Evolutionary conservation across 2,888 invertebrate genomes (phyloP).

Genomic region (Zhengitettix transpicula): DNA sequence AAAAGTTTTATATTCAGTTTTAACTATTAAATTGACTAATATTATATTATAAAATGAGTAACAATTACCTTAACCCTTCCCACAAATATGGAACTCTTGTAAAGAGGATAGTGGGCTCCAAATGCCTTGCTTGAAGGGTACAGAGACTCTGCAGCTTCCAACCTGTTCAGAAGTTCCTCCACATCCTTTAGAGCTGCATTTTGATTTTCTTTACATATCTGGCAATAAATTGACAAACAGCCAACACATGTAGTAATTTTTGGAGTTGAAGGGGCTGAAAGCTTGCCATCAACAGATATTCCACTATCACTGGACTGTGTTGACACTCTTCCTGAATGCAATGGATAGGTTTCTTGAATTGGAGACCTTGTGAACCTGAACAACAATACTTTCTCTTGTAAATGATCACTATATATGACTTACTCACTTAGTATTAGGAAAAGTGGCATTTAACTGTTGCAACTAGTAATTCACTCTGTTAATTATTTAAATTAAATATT

Average conservation of each 20-base stretch:
- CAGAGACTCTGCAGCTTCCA: slow-evolving; percentile 61
- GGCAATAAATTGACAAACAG: slow-evolving; percentile 60
- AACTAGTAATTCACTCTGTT: too few species aligned
- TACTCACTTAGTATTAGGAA: too few species aligned
- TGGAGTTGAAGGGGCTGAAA: background rate
- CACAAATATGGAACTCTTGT: slow-evolving; percentile 44
- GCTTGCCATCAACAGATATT: background rate
- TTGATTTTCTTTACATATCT: slow-evolving; percentile 50
- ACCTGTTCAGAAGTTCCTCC: slow-evolving; percentile 47
- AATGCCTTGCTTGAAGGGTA: slow-evolving; percentile 75
- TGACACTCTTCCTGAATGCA: background rate
- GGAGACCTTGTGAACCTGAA: too few species aligned
- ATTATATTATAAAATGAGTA: too few species aligned
- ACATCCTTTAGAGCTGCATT: slow-evolving; percentile 59
- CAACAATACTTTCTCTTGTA: too few species aligned
- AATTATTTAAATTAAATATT: too few species aligned
- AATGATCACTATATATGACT: too few species aligned
- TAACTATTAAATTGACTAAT: too few species aligned
- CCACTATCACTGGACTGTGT: slow-evolving; percentile 6
- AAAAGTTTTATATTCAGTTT: too few species aligned
- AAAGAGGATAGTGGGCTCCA: slow-evolving; percentile 52
- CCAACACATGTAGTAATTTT: slow-evolving; percentile 32
- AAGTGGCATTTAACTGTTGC: too few species aligned
- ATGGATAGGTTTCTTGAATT: too few species aligned
- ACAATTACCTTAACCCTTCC: slow-evolving; percentile 40